Base-by-base conservation (phyloP, 2,797 vertebrate genomes). In the Arremon aurantiirostris region DNA sequence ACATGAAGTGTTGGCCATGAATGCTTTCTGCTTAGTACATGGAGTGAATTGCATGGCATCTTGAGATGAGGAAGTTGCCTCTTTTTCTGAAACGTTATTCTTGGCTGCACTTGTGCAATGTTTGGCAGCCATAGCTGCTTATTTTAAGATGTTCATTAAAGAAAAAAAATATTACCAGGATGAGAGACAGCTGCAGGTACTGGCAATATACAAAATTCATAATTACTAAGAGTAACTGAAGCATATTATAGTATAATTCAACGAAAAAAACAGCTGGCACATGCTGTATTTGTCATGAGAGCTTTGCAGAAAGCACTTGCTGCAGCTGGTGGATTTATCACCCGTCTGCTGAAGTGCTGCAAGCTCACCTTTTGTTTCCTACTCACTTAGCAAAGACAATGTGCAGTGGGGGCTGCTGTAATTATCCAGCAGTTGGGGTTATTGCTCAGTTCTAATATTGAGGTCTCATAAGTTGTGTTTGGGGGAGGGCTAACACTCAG, bases 171-270 rank as follows among this genome's bases (percentile, higher is more conserved):
- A 91, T 93, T 93, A 97, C 90, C 90, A 95, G 95, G 79, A 96
- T 97, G 97, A 97, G 95, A 97, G 96, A 96, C 97, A 98, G 97
- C 97, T 98, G 98, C 97, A 98, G 98, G 97, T 98, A 98, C 95
- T 97, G 93, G 95, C 97, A 97, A 77, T 97, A 95, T 96, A 97
- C 94, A 97, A 97, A 98, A 98, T 97, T 89, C 89, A 23, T 97
- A 97, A 98, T 98, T 97, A 96, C 96, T 96, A 95, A 97, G 97
- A 98, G 96, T 98, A 98, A 97, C 94, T 97, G 97, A 97, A 97
- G 97, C 98, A 97, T 97, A 96, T 96, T 97, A 97, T 82, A 72
- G 93, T 95, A 94, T 97, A 97, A 97, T 96, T 98, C 95, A 97
- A 91, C 86, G 53, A 86, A 61, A 97, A 89, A 98, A 97, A 97